Base-by-base conservation (phyloP, 2,113 vertebrate genomes). In the Centropristis striata region DNA sequence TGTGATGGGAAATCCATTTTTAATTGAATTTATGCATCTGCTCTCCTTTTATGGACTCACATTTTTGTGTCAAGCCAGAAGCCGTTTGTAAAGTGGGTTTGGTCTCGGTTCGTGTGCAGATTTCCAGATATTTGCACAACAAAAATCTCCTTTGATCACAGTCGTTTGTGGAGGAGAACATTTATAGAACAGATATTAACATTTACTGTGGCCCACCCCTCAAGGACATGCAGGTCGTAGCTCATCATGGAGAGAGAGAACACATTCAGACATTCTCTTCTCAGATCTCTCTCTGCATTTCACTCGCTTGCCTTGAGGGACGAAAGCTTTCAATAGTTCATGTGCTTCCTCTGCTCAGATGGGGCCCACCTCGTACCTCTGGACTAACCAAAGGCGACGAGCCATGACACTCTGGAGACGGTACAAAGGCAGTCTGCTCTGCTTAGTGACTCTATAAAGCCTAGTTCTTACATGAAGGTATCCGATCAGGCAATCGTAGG, bases 1-100 rank as follows among this genome's bases (percentile, higher is more conserved):
- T 85, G 85, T 76, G 82, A 92, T 86, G 77, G 86, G 41, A 88
- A 92, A 94, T 91, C 84, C 61, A 90, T 90, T 85, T 88, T 85
- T 75, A 78, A 92, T 88, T 84, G 82, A 65, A 74, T 85, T 64
- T 39, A 75, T 81, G 80, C 84, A 73, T 78, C 81, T 85, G 81
- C 64, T 73, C 46, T 70, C 60, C 63, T 60, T 60, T 71, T 51
- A 42, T 64, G 50, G 50, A 59, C 47, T n/a, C 23, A 1, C 7
- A 8, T 55, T 64, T 79, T 20, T 6, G 32, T 16, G 51, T 28
- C 21, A 47, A 70, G 37, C 41, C 71, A 53, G 39, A 51, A 44
- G 42, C 25, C 12, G 36, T 75, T 55, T 42, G 20, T 42, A 4
- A 53, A 47, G 15, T 21, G 28, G 23, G 16, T 74, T 60, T 47